These are phyloP conservation scores for Eupithecia subumbrata DNA, from an alignment of 2,888 invertebrate genomes.

Conservation along the genomic window DNA sequence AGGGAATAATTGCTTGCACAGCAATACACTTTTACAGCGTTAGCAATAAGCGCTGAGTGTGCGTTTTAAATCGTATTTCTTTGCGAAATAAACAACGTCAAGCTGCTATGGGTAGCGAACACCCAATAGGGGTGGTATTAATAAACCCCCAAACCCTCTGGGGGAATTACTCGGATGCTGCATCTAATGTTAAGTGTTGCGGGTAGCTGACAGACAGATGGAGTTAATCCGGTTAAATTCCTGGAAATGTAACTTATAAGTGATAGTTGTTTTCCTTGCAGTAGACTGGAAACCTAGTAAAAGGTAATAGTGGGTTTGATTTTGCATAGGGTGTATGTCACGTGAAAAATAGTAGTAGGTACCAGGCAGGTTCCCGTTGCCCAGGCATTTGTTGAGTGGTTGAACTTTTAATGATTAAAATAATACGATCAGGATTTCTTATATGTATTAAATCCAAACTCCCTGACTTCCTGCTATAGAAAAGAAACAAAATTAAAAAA, in stretches of 20 bases:
- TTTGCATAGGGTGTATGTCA: not conserved
- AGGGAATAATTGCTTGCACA: not conserved
- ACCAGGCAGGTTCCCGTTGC: not conserved
- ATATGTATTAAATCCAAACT: not conserved
- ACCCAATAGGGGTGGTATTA: conserved; percentile 12
- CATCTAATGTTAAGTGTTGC: conserved; percentile 4
- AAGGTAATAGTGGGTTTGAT: not conserved
- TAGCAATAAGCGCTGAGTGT: not conserved
- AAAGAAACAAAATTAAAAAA: too few species aligned
- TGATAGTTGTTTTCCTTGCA: not conserved
- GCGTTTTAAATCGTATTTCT: conserved; percentile 1
- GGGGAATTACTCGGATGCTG: conserved; percentile 12
- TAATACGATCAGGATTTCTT: not conserved
- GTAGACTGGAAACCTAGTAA: not conserved
- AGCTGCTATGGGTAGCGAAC: conserved; percentile 37
- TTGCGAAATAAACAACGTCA: conserved; percentile 27
- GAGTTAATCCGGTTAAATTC: not conserved
- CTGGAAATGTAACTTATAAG: not conserved
- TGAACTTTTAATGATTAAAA: not conserved
- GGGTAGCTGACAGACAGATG: not conserved
- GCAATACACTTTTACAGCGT: not conserved
- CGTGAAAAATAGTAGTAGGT: not conserved
- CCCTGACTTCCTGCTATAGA: not conserved
- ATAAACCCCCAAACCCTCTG: conserved; percentile 8
- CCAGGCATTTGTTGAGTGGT: not conserved